Base-by-base conservation (phyloP, 2,888 invertebrate genomes). In the Pseudeuparius sepicola region DNA sequence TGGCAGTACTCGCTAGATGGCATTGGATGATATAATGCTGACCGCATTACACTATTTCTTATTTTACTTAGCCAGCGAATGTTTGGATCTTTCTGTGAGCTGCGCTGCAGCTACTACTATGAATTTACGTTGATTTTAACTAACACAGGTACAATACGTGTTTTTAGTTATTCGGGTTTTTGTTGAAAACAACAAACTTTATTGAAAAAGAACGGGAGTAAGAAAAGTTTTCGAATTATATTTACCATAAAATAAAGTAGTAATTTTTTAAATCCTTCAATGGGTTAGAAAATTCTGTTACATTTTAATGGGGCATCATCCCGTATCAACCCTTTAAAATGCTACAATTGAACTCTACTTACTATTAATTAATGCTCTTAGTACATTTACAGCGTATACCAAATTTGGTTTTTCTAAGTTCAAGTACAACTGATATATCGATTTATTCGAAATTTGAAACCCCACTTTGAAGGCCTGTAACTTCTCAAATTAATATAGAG, bases 121-220 rank as follows among this genome's bases (percentile, higher is more conserved):
- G 20, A 20, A 20, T 20, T 20, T 20, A 7, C 20, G 20, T 6
- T 20, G 20, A 20, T 20, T 20, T n/a, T 20, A 20, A 20, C 6
- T 20, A 20, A 20, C 20, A 20, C 20, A 6, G n/a, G 20, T 6
- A 20, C 20, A 20, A 20, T 20, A 20, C 20, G n/a, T 20, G 20
- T 20, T 20, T 20, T 20, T 20, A 20, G 20, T 20, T 20, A 20
- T 20, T 20, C 20, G 20, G 20, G 20, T 20, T 20, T 20, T 20
- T n/a, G 20, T 20, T 20, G 20, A 20, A 20, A 20, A 20, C 20
- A n/a, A 20, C n/a, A 20, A 20, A 20, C 7, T 20, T 20, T 20
- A 7, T 20, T 6, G 6, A n/a, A 20, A n/a, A n/a, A 20, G n/a
- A 20, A 20, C n/a, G 6, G n/a, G 6, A 20, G 20, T n/a, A 20